Evolutionary conservation across 2,797 vertebrate species (phyloP).

Genomic region (Molossus alvarezi): DNA sequence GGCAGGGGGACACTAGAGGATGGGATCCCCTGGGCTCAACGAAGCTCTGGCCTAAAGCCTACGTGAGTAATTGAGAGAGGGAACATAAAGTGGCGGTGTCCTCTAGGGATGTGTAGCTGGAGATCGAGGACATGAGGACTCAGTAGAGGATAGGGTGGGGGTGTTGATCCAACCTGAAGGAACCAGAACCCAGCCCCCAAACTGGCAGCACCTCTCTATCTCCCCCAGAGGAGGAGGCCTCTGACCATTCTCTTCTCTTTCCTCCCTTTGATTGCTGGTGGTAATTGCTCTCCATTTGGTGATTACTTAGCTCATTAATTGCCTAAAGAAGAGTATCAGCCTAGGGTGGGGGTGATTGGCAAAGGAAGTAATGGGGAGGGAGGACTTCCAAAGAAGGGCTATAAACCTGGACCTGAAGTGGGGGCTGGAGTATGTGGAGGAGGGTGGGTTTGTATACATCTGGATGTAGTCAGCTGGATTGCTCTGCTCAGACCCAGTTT

Average conservation of each 20-base stretch:
- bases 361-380: slow-evolving; percentile 42
- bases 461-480: not conserved
- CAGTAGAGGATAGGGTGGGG: not conserved
- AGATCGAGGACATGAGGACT: not conserved
- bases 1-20: not conserved
- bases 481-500: not conserved
- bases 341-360: slow-evolving; percentile 20
- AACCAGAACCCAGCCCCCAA: not conserved
- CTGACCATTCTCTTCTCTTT: slow-evolving; percentile 17
- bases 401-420: not conserved
- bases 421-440: not conserved
- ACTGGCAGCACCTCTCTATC: not conserved
- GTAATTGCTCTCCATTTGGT: slow-evolving; percentile 72
- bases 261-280: not conserved
- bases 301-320: slow-evolving; percentile 80
- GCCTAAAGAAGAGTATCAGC: slow-evolving; percentile 57
- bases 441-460: not conserved
- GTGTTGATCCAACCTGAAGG: not conserved
- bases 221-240: not conserved
- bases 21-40: not conserved
- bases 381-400: slow-evolving; percentile 26
- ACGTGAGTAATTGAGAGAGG: not conserved
- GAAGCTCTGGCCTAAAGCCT: not conserved
- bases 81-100: not conserved
- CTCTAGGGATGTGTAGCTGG: not conserved